These are phyloP conservation scores for Cardiocondyla obscurior DNA, from an alignment of 1,140 invertebrate species.

Conservation along the genomic window DNA sequence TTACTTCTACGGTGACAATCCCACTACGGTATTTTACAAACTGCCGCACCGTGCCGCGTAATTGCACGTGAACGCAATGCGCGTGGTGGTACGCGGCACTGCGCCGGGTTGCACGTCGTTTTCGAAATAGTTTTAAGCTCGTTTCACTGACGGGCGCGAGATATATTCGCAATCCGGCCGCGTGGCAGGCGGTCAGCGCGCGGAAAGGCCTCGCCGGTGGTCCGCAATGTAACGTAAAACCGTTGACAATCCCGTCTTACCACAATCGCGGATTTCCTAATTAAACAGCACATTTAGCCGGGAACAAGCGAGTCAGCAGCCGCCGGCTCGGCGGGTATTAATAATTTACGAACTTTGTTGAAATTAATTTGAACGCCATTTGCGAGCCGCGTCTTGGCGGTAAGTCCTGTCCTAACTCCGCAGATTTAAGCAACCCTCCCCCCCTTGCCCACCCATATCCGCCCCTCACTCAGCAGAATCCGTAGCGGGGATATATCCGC, in stretches of 20 bases:
- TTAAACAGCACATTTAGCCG: slow-evolving; percentile 75
- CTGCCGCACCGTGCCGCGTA: slow-evolving; percentile 37
- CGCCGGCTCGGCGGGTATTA: slow-evolving; percentile 67
- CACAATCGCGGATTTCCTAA: slow-evolving; percentile 78
- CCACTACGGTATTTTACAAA: slow-evolving; percentile 55
- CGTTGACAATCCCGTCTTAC: slow-evolving; percentile 68
- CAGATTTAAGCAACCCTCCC: slow-evolving; percentile 61
- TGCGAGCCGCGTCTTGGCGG: slow-evolving; percentile 69
- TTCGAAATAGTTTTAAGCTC: slow-evolving; percentile 64
- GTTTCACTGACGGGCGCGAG: slow-evolving; percentile 22
- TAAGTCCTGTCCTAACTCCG: slow-evolving; percentile 61
- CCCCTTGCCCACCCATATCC: slow-evolving; percentile 46
- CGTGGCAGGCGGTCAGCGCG: slow-evolving; percentile 30
- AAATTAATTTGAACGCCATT: slow-evolving; percentile 78
- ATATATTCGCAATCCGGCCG: slow-evolving; percentile 51
- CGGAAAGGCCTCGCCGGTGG: slow-evolving; percentile 10
- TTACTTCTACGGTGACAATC: slow-evolving; percentile 14
- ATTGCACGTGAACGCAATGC: slow-evolving; percentile 51
- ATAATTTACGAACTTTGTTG: slow-evolving; percentile 76
- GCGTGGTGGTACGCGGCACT: neutral
- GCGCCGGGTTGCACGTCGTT: neutral
- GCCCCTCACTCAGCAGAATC: slow-evolving; percentile 53
- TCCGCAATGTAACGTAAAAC: slow-evolving; percentile 21
- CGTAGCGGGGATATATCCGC: slow-evolving; percentile 58
- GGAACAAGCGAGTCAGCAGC: slow-evolving; percentile 69